Evolutionary conservation across 35 echinoderm and acorn worm species (phyloP).

Genomic region (Lytechinus pictus): DNA sequence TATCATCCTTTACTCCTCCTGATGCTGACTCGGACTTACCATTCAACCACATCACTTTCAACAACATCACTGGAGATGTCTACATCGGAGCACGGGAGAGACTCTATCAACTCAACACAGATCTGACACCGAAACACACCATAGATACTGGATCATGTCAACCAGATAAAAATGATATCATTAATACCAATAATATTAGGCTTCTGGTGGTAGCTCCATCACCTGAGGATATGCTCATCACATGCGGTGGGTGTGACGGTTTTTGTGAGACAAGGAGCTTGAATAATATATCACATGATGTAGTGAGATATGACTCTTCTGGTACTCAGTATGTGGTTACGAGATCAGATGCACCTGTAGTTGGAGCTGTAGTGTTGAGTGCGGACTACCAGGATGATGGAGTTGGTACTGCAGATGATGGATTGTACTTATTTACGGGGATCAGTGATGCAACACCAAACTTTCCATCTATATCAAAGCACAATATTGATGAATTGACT

Average conservation of each 20-base stretch:
- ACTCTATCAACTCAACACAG: conserved; percentile 53
- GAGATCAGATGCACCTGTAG: conserved; percentile 8
- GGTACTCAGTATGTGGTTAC: background rate
- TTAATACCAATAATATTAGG: conserved; percentile 53
- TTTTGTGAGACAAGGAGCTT: conserved; percentile 52
- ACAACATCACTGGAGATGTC: conserved; percentile 55
- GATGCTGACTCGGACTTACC: conserved; percentile 17
- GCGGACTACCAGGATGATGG: background rate
- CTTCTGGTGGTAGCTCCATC: conserved; percentile 53
- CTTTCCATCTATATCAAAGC: background rate
- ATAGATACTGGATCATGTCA: background rate
- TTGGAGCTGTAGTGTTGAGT: conserved; percentile 26
- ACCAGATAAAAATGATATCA: background rate
- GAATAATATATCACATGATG: conserved; percentile 33
- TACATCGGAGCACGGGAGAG: conserved; percentile 58
- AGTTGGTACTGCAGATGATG: background rate
- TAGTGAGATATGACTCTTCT: background rate
- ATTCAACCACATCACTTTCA: conserved; percentile 54
- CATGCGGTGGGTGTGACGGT: conserved; percentile 58
- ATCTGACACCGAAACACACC: conserved; percentile 9
- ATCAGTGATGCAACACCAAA: background rate
- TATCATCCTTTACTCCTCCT: conserved; percentile 43
- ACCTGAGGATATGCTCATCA: conserved; percentile 52
- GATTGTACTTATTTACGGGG: background rate
- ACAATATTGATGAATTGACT: background rate